These are phyloP conservation scores for Phrynosoma platyrhinos DNA, from an alignment of 2,113 vertebrate genomes.

Conservation along the genomic window DNA sequence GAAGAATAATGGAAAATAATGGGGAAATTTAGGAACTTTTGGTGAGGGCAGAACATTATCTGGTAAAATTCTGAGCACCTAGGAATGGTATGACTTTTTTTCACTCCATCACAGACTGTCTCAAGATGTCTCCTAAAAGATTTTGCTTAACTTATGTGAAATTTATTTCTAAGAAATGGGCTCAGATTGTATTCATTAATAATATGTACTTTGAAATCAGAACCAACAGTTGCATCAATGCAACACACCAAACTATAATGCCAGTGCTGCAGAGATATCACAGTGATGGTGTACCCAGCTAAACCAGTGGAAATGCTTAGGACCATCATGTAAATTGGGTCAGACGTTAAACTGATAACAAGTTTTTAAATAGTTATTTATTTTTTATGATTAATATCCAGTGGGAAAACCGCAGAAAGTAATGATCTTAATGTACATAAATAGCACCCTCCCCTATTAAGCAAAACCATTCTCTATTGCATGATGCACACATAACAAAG, in stretches of 20 bases:
- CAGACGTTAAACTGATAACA: background rate
- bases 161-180: no score
- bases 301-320: constrained; percentile 1
- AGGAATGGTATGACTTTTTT: background rate
- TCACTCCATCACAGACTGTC: background rate
- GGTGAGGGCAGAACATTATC: background rate
- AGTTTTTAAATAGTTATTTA: background rate
- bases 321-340: background rate
- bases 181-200: no score
- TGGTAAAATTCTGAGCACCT: background rate
- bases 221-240: background rate
- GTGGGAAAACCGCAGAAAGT: background rate
- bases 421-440: background rate
- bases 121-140: background rate
- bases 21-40: background rate
- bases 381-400: background rate
- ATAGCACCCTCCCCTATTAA: background rate
- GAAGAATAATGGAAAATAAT: background rate
- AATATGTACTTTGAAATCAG: background rate
- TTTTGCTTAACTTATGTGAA: background rate
- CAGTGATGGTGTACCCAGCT: background rate
- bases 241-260: background rate
- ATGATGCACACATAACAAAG: background rate
- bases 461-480: background rate
- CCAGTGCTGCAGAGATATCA: background rate